Evolutionary conservation across 2,888 invertebrate genomes (phyloP), one percentile per base, ranked within the genome.

Genomic region (Caenorhabditis sp.): DNA sequence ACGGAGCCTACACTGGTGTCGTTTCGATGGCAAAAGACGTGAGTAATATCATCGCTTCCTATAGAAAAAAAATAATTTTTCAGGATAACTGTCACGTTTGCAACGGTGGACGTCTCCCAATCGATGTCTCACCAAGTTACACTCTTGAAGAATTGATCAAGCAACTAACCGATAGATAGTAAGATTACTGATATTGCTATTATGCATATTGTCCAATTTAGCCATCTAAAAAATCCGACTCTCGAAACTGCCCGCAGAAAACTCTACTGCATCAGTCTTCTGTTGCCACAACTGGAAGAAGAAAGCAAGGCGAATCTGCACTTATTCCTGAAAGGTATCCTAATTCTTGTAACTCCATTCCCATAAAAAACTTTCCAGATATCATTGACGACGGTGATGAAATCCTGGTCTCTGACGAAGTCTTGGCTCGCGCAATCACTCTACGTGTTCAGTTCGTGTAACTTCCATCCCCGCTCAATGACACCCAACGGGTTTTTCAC

Each of bases 1-100:
- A 97, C 91, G 98, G 98, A 0, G 96, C 98, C 44, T 98, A 98
- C 92, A 96, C 97, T 0, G 97, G 97, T 92, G 96, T 97, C 0
- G 98, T 97, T 92, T 95, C 95, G 93, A 96, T 97, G 0, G 97
- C 97, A 92, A 95, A 94, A 90, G 96, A 96, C 91, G 94, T 94
- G 38, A 73, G 51, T 54, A 14, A 1, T 54, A 54, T 19, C 12
- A 61, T 8, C 14, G 16, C 2, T 75, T 24, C 35, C 22, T n/a
- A n/a, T n/a, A n/a, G n/a, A 16, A 38, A 41, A 6, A 35, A 35
- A 8, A 8, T 44, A 16, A n/a, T 41, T 35, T 70, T 79, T 74
- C 80, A 93, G 93, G 93, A 93, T 2, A 95, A 96, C 91, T 99
- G 99, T 92, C 93, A 97, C 64, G 96, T 96, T 0, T 99, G 98